Percentiles rank a stretch among this genome's conserved stretches.
Conservation (phyloP, 2,113 vertebrate species). For the Chionodraco myersi region DNA sequence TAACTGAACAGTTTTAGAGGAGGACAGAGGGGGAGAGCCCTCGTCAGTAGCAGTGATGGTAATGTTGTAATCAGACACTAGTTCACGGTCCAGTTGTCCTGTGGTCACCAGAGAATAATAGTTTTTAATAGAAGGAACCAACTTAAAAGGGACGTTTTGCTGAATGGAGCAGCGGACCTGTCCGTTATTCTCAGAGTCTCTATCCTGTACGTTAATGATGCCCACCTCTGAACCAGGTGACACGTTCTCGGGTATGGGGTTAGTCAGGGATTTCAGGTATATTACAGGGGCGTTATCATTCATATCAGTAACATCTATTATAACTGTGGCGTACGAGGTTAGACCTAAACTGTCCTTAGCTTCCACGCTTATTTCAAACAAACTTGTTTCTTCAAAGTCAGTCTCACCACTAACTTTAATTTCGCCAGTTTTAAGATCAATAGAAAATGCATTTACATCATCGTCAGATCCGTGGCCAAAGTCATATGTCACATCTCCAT, state of each 20-base stretch:
- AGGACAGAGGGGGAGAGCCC: too few species aligned
- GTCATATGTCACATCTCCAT: constrained; percentile 78
- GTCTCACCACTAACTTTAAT: constrained; percentile 65
- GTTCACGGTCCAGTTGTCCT: too few species aligned
- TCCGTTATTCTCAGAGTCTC: constrained; percentile 80
- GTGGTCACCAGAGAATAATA: too few species aligned
- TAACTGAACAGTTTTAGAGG: too few species aligned
- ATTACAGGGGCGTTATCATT: constrained; percentile 86
- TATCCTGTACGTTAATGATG: constrained; percentile 84
- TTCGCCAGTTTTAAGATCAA: constrained; percentile 67
- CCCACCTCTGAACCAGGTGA: constrained; percentile 81
- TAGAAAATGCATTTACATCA: neutral
- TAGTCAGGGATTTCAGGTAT: constrained; percentile 58
- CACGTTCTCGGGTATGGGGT: constrained; percentile 67
- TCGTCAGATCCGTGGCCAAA: constrained; percentile 47
- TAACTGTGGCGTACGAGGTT: constrained; percentile 66
- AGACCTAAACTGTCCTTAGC: constrained; percentile 81
- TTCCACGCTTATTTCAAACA: constrained; percentile 73
- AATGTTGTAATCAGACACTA: too few species aligned
- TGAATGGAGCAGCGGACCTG: constrained; percentile 79
- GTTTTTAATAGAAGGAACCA: constrained; percentile 36
- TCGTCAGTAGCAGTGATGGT: too few species aligned
- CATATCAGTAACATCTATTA: constrained; percentile 80
- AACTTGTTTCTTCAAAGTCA: constrained; percentile 80
- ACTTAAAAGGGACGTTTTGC: constrained; percentile 76